Evolutionary conservation across 1,140 invertebrate genomes (phyloP), one percentile per base, ranked within the genome.

Genomic region (Octopus sinensis): DNA sequence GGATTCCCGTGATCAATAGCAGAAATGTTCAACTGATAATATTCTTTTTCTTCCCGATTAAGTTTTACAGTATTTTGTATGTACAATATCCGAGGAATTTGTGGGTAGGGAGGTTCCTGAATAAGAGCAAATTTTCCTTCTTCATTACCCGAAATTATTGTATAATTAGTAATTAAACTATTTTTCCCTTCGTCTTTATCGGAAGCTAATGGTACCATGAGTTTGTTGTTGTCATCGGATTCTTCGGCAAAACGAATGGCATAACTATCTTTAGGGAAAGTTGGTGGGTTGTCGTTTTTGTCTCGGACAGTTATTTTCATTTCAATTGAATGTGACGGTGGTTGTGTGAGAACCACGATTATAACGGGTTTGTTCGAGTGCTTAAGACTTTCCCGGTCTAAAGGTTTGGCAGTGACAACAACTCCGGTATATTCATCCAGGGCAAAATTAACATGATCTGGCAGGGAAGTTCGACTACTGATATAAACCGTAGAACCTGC

Each of bases 221-320:
- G 94, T 91, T 96, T 95, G 51, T 94, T 91, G 0, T 85, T 86
- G 4, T 81, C 79, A 54, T 76, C 54, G 5, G 84, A 82, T 79
- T 86, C 82, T 94, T 94, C 89, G 10, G 83, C 80, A 76, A 89
- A 85, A 12, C 80, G 76, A 6, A 86, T 81, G 13, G 54, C 82
- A 17, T 76, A 77, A 13, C 6, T 79, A 17, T 54, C 23, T 76
- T 80, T 76, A 4, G 83, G 83, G 90, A 98, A 98, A 12, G 93
- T 91, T 1, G 97, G 97, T 6, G 95, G 93, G 90, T 98, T 98
- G 92, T 98, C 97, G 89, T 98, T 98, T 9, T 95, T 96, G 89
- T 98, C 97, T 0, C 86, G 71, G 51, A 90, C 83, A 68, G 86
- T 79, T 6, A 90, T 83, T 62, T 81, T 76, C 9, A 89, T 83